Conservation (phyloP, 2,113 vertebrate genomes). For the Pardalotus punctatus region DNA sequence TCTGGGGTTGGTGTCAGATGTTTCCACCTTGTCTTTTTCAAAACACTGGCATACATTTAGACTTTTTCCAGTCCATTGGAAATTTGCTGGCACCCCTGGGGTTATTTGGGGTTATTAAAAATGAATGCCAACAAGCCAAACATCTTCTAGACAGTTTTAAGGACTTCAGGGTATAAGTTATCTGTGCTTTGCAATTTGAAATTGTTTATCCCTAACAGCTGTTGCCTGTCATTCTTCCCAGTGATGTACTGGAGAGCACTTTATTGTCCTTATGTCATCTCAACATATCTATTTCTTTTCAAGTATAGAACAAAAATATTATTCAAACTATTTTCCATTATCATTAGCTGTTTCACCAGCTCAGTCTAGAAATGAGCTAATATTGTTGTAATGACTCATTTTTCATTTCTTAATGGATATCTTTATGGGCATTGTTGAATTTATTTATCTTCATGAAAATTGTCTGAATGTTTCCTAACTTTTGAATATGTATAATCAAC, state of each 20-base stretch:
- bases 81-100: neutral
- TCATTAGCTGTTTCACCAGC: neutral
- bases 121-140: neutral
- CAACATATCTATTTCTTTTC: constrained; percentile 2
- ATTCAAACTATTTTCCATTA: neutral
- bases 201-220: constrained; percentile 18
- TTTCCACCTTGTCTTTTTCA: neutral
- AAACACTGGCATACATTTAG: neutral
- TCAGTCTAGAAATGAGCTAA: constrained; percentile 3
- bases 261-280: neutral
- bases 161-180: neutral
- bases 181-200: neutral
- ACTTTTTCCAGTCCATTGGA: neutral
- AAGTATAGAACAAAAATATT: constrained; percentile 21
- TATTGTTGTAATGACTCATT: neutral
- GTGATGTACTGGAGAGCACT: neutral
- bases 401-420: neutral
- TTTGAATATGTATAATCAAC: neutral
- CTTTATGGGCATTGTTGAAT: neutral
- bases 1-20: neutral
- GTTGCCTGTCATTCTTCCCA: constrained; percentile 21
- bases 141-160: neutral
- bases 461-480: neutral
- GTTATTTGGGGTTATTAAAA: neutral
- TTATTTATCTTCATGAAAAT: neutral